Conservation (phyloP, 2,797 vertebrate species). For the Rhabdophis nuchalis region DNA sequence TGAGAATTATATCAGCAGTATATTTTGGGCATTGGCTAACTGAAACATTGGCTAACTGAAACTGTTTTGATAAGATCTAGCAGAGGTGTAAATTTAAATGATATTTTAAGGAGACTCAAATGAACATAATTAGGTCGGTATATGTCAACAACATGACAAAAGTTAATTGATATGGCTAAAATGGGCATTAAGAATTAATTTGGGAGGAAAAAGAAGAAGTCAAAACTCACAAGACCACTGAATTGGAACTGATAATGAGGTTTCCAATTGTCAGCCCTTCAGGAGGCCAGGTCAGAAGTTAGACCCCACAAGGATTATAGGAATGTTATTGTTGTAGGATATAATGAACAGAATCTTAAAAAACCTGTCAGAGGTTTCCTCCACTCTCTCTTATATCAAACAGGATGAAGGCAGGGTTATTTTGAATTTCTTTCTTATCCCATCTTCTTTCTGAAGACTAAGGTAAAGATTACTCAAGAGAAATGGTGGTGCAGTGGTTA, state of each 20-base stretch:
- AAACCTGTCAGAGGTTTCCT: background rate
- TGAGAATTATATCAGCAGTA: background rate
- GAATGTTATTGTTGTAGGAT: background rate
- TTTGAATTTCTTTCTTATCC: background rate
- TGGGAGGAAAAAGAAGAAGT: background rate
- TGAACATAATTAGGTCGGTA: background rate
- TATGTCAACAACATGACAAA: background rate
- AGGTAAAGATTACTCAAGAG: background rate
- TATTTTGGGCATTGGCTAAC: background rate
- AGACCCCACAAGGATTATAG: background rate
- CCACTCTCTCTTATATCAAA: background rate
- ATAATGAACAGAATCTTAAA: background rate
- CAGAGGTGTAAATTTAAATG: background rate
- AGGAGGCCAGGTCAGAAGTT: background rate
- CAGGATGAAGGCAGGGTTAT: background rate
- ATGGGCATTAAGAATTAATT: background rate
- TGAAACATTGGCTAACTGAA: background rate
- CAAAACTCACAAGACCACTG: background rate
- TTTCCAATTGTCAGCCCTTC: background rate
- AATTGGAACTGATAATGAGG: background rate
- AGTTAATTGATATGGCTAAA: background rate
- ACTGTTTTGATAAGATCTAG: background rate
- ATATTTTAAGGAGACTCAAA: background rate
- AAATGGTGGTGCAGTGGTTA: background rate
- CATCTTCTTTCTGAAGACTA: background rate